These are phyloP conservation scores for Zoroaster sp. DNA, from an alignment of 53 echinoderm and acorn worm species.

Conservation along the genomic window DNA sequence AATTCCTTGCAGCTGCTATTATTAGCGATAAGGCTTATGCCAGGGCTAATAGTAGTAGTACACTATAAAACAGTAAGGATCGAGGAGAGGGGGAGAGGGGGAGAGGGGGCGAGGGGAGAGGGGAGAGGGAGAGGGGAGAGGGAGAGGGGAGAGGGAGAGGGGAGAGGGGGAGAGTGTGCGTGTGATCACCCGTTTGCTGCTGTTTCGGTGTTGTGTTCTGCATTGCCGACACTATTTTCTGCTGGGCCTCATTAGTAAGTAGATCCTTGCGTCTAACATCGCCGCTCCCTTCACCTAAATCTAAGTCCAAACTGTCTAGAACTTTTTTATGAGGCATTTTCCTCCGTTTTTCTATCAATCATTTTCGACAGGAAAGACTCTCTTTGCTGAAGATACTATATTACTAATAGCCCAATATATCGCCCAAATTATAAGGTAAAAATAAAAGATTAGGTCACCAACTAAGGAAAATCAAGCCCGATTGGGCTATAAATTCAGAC, in stretches of 20 bases:
- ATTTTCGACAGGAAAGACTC: not conserved
- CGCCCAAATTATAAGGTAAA: not conserved
- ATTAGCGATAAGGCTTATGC: no score
- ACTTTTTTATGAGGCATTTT: conserved; percentile 48
- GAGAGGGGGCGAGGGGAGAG: not conserved
- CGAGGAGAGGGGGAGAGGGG: not conserved
- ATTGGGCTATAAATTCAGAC: not conserved
- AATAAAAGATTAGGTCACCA: not conserved
- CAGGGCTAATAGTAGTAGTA: no score
- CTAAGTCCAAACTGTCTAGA: not conserved
- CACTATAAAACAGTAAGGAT: no score
- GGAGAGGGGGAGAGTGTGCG: not conserved
- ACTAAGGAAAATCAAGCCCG: not conserved
- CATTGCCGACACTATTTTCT: conserved; percentile 73
- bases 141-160: not conserved
- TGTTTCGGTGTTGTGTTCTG: conserved; percentile 85
- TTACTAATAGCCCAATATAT: conserved; percentile 26
- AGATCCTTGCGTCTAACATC: conserved; percentile 26
- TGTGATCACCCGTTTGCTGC: conserved; percentile 78
- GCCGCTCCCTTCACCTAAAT: not conserved
- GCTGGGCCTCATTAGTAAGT: conserved; percentile 52
- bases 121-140: not conserved
- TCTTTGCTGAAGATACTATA: not conserved
- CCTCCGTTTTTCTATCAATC: not conserved
- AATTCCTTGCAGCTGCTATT: no score